These are phyloP conservation scores for Ciona savignyi DNA, from an alignment of 23 tunicate genomes.

Conservation along the genomic window DNA sequence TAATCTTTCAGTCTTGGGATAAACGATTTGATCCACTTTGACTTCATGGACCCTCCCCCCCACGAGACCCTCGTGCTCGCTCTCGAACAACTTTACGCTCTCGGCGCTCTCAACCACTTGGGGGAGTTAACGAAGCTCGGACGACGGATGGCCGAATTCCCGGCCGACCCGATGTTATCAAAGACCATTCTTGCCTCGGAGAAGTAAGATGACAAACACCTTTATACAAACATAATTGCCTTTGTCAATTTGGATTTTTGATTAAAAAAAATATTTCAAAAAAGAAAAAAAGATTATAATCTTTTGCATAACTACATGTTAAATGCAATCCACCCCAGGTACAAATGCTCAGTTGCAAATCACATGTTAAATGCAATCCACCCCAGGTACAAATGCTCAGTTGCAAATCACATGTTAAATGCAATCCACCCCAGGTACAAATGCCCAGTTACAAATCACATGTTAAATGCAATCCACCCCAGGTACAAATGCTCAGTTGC, in stretches of 20 bases:
- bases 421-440: no score
- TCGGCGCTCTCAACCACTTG: slow-evolving; percentile 88
- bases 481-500: no score
- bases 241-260: not conserved
- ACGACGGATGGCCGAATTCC: slow-evolving; percentile 97
- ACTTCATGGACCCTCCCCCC: slow-evolving; percentile 99
- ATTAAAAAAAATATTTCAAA: no score
- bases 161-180: slow-evolving; percentile 96
- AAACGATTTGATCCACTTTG: slow-evolving; percentile 93
- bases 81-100: slow-evolving; percentile 91
- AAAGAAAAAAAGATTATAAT: no score
- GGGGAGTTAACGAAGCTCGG: slow-evolving; percentile 94
- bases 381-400: no score
- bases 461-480: no score
- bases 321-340: not conserved
- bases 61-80: slow-evolving; percentile 86
- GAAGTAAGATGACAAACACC: slow-evolving; percentile 16
- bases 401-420: no score
- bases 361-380: no score
- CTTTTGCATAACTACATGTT: no score
- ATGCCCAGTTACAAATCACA: no score
- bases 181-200: slow-evolving; percentile 90
- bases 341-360: no score
- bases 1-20: slow-evolving; percentile 65
- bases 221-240: not conserved